phyloP scores from a whole-genome alignment of 2,797 vertebrate genomes.

The Bovichtus diacanthus region DNA sequence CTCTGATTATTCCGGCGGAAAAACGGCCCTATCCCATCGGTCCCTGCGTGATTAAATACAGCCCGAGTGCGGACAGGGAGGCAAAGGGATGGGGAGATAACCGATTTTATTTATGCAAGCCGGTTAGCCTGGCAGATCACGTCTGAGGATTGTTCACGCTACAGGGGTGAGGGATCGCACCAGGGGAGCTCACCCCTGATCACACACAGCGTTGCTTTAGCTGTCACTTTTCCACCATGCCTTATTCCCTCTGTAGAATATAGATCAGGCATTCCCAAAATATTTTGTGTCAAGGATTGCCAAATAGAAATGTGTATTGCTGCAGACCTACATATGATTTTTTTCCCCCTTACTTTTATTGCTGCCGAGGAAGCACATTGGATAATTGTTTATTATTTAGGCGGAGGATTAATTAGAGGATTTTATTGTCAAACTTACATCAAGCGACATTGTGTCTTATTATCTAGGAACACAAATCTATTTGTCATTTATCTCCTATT shows the following conservation, averaged over 20 bases:
- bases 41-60: constrained; percentile 85
- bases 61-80: constrained; percentile 76
- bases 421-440: background rate
- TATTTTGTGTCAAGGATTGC: constrained; percentile 66
- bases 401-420: background rate
- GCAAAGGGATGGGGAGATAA: constrained; percentile 85
- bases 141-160: constrained; percentile 85
- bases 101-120: constrained; percentile 87
- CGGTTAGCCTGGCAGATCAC: constrained; percentile 82
- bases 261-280: constrained; percentile 74
- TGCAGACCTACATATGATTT: constrained; percentile 18
- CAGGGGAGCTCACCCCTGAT: constrained; percentile 82
- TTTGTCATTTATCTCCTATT: background rate
- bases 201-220: constrained; percentile 79
- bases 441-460: background rate
- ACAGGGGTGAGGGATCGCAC: constrained; percentile 81
- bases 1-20: constrained; percentile 86
- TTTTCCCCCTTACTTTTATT: background rate
- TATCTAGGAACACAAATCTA: background rate
- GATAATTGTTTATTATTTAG: background rate
- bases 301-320: constrained; percentile 29
- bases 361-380: background rate
- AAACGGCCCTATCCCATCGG: constrained; percentile 83
- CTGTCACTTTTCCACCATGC: constrained; percentile 71
- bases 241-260: constrained; percentile 59